Evolutionary conservation across 2,113 vertebrate genomes (phyloP).

Genomic region (Chroicocephalus ridibundus): DNA sequence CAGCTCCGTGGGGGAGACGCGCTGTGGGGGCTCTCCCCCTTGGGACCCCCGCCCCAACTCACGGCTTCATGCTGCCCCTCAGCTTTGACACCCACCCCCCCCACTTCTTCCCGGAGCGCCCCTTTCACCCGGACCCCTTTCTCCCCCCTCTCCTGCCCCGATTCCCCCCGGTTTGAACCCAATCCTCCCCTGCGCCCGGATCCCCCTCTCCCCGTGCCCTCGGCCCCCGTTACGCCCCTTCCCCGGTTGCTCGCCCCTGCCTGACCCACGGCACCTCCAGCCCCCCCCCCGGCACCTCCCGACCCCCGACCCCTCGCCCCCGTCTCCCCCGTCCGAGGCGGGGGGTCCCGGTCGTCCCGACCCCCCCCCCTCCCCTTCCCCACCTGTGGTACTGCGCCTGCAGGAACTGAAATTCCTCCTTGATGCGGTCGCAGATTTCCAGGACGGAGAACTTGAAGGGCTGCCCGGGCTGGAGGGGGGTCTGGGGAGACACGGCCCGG

Average conservation of each 20-base stretch:
- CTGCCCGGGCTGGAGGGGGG: slow-evolving; percentile 86
- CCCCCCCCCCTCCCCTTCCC: not conserved
- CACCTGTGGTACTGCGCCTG: slow-evolving; percentile 94
- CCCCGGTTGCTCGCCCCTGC: not conserved
- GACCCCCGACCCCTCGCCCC: not conserved
- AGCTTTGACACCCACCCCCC: too few relatives aligned
- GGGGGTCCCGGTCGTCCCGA: not conserved
- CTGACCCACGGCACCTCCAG: not conserved
- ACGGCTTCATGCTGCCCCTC: fast-evolving
- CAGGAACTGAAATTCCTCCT: slow-evolving; percentile 93
- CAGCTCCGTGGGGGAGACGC: not conserved
- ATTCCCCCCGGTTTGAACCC: not conserved
- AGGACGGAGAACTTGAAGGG: slow-evolving; percentile 91
- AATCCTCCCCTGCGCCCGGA: too few relatives aligned
- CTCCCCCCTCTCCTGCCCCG: not conserved
- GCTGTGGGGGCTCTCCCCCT: not conserved
- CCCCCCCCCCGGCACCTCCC: not conserved
- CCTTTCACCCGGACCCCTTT: not conserved
- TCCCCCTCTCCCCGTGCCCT: not conserved
- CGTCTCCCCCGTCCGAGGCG: not conserved
- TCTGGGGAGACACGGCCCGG: slow-evolving; percentile 43
- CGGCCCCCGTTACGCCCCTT: not conserved
- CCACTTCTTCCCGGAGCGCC: too few relatives aligned
- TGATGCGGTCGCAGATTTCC: slow-evolving; percentile 90
- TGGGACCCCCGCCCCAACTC: fast-evolving